phyloP scores from a whole-genome alignment of 92 coral and sea anemone genomes.

The Epizoanthus stellaris region DNA sequence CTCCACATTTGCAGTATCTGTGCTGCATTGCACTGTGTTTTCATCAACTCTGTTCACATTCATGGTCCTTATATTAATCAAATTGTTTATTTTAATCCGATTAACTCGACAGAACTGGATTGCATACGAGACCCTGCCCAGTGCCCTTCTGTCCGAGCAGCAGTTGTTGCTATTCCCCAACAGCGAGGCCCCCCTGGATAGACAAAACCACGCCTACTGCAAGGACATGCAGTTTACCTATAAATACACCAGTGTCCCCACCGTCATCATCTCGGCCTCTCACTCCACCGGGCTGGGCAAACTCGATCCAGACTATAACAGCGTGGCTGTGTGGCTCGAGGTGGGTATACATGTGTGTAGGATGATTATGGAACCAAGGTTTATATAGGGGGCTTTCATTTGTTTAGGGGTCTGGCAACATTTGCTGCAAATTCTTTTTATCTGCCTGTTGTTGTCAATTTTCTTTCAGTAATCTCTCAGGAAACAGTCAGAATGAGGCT shows the following conservation, averaged over 20 bases:
- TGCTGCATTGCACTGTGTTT: too few species aligned
- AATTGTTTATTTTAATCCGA: too few species aligned
- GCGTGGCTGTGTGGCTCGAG: conserved; percentile 78
- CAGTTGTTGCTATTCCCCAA: conserved; percentile 14
- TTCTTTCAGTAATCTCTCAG: too few species aligned
- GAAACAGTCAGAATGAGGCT: too few species aligned
- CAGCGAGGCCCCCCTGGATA: conserved; percentile 25
- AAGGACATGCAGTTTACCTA: conserved; percentile 27
- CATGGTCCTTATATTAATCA: too few species aligned
- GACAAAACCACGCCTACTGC: conserved; percentile 25
- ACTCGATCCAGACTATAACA: conserved; percentile 63
- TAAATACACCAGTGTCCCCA: conserved; percentile 54
- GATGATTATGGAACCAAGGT: neutral
- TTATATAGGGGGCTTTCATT: too few species aligned
- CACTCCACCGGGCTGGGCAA: conserved; percentile 49
- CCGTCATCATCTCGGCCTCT: conserved; percentile 69
- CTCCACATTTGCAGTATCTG: too few species aligned
- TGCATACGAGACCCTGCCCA: neutral
- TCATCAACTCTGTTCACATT: too few species aligned
- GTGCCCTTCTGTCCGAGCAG: conserved; percentile 1
- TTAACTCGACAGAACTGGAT: conserved; percentile 3
- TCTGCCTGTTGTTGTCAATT: too few species aligned
- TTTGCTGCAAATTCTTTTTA: too few species aligned
- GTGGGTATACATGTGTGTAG: neutral
- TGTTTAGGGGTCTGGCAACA: too few species aligned